A percentile compares a stretch with the other conserved stretches of the same genome.
These are phyloP conservation scores for Connochaetes taurinus DNA, from an alignment of 2,113 vertebrate genomes.

Conservation along the genomic window DNA sequence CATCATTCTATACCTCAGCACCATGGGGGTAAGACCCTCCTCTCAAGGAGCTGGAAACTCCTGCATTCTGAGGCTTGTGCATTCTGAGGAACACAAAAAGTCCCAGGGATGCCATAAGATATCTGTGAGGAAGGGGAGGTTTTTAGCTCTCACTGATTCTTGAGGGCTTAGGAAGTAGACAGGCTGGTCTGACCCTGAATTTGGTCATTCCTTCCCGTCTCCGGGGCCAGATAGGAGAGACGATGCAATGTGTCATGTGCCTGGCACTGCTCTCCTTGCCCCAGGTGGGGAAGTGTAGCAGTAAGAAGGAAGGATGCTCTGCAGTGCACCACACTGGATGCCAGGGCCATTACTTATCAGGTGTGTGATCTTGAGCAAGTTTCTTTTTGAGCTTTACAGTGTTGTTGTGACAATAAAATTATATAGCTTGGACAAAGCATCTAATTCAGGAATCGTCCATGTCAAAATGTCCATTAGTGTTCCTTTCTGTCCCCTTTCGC, in stretches of 20 bases:
- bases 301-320: background rate
- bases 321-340: background rate
- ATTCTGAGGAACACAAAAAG: background rate
- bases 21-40: rapidly evolving
- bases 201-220: background rate
- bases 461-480: rapidly evolving
- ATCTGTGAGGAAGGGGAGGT: background rate
- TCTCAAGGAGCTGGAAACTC: background rate
- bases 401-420: background rate
- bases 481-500: rapidly evolving
- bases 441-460: background rate
- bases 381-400: background rate
- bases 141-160: background rate
- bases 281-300: background rate
- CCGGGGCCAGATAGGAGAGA: background rate
- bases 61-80: background rate
- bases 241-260: background rate
- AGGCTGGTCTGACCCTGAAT: background rate
- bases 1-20: background rate
- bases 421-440: background rate
- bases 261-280: background rate
- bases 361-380: background rate
- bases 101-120: rapidly evolving
- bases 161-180: background rate
- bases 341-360: background rate